A percentile compares a stretch with the other conserved stretches of the same genome.
Conservation (phyloP, 2,888 invertebrate genomes). For the Eueremaeus valkanovi region DNA sequence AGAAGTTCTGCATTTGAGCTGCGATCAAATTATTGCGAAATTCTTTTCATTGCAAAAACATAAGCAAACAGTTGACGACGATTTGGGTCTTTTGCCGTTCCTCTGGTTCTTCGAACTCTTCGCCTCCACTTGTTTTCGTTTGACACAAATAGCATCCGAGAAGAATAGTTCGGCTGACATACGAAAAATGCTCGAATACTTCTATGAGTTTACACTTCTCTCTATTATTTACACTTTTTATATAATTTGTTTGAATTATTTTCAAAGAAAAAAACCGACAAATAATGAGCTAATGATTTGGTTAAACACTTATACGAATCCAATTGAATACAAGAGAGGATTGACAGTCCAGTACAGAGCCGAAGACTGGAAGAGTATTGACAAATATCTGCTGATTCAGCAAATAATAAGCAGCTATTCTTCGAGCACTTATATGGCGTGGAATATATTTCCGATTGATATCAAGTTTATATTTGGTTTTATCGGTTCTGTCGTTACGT, state of each 20-base stretch:
- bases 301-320: background rate
- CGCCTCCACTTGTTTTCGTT: slow-evolving; percentile 13
- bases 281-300: background rate
- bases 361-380: background rate
- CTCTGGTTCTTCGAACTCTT: slow-evolving; percentile 34
- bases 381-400: background rate
- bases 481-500: background rate
- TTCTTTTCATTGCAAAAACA: background rate
- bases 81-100: slow-evolving; percentile 33
- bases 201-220: background rate
- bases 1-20: background rate
- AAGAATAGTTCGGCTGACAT: background rate
- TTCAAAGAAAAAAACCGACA: background rate
- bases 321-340: background rate
- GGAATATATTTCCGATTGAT: slow-evolving; percentile 16
- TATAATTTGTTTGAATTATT: background rate
- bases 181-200: background rate
- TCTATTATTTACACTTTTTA: background rate
- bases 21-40: background rate
- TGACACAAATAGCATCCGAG: slow-evolving; percentile 27
- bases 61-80: slow-evolving; percentile 2
- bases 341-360: background rate
- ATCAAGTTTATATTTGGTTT: slow-evolving; percentile 8
- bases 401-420: background rate
- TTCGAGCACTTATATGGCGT: background rate